phyloP scores from a whole-genome alignment of 2,888 invertebrate genomes.

The Drosophila putrida region DNA sequence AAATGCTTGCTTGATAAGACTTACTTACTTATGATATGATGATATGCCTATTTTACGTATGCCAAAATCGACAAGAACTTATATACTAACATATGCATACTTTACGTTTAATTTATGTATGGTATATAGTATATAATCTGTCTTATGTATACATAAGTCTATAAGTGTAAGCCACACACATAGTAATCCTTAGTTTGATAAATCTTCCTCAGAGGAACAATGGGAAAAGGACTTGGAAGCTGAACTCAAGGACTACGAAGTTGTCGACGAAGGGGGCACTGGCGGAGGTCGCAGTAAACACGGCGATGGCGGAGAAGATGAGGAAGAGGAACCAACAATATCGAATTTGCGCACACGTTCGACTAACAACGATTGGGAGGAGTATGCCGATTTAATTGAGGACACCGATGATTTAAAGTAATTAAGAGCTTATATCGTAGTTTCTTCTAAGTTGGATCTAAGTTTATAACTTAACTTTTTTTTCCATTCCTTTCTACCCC shows the following conservation, averaged over 20 bases:
- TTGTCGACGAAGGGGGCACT: constrained; percentile 88
- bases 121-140: constrained; percentile 15
- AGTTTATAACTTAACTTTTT: constrained; percentile 82
- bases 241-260: constrained; percentile 97
- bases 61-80: constrained; percentile 28
- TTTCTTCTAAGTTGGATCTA: constrained; percentile 85
- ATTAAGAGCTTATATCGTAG: constrained; percentile 86
- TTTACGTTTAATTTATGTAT: constrained; percentile 14
- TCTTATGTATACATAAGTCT: constrained; percentile 3
- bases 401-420: constrained; percentile 86
- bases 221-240: constrained; percentile 98
- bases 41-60: constrained; percentile 51
- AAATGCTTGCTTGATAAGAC: constrained; percentile 61
- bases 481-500: constrained; percentile 74
- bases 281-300: constrained; percentile 42
- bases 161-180: constrained; percentile 66
- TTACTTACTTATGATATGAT: constrained; percentile 12
- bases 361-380: constrained; percentile 85
- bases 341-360: constrained; percentile 84
- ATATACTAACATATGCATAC: constrained; percentile 35
- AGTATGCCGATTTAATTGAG: constrained; percentile 85
- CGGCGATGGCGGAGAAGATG: constrained; percentile 45
- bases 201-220: constrained; percentile 89
- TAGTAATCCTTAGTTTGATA: constrained; percentile 53
- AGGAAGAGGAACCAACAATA: constrained; percentile 83